Evolutionary conservation across 1,140 invertebrate genomes (phyloP).

Genomic region (Bilobella aurantiaca): DNA sequence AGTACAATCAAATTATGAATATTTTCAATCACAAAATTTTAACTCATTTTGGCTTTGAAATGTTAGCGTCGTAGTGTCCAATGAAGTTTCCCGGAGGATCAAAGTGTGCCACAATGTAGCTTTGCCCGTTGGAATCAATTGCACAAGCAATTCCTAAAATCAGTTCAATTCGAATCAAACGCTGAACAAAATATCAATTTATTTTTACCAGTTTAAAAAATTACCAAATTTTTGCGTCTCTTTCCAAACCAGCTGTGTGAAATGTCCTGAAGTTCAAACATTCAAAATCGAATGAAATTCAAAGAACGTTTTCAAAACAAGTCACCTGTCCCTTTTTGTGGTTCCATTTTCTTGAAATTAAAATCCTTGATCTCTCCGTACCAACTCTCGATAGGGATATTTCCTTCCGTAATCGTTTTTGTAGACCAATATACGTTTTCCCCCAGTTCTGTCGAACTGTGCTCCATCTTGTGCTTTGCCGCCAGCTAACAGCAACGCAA

Average conservation of each 20-base stretch:
- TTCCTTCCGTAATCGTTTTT: constrained; percentile 43
- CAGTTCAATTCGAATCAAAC: no score
- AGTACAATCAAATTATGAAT: no score
- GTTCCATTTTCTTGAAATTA: constrained; percentile 19
- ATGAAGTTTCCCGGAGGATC: constrained; percentile 73
- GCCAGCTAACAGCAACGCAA: constrained; percentile 37
- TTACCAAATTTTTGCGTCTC: constrained; percentile 52
- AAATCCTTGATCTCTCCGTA: constrained; percentile 50
- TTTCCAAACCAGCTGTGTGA: constrained; percentile 67
- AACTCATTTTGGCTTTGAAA: no score
- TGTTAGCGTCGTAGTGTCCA: constrained; percentile 64
- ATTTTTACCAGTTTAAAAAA: neutral
- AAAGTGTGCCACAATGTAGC: constrained; percentile 55
- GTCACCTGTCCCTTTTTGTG: constrained; percentile 24
- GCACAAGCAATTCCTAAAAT: constrained; percentile 54
- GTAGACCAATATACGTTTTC: constrained; percentile 31
- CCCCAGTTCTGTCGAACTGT: constrained; percentile 37
- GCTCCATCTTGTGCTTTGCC: constrained; percentile 40
- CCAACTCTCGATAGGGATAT: constrained; percentile 65
- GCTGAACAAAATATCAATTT: no score
- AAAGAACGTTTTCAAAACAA: neutral
- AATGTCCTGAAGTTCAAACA: constrained; percentile 47
- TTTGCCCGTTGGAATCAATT: constrained; percentile 46
- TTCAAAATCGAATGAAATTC: neutral
- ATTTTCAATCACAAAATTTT: no score